A percentile compares a stretch with the other conserved stretches of the same genome.
These are phyloP conservation scores for Hemicrepidius hirtus DNA, from an alignment of 2,888 invertebrate genomes.

Conservation along the genomic window DNA sequence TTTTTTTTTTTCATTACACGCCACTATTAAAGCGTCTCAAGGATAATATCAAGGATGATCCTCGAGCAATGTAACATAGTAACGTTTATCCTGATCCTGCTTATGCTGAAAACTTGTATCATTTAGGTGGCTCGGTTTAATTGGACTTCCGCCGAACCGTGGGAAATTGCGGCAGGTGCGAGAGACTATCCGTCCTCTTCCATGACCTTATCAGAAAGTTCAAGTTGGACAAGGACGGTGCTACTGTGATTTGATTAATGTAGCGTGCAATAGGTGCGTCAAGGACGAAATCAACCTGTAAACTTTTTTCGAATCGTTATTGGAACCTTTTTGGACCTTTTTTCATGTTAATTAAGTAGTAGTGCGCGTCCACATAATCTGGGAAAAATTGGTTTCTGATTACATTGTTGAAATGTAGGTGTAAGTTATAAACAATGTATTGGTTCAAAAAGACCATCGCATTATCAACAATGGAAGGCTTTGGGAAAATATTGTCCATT, in stretches of 20 bases:
- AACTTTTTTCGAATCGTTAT: constrained; percentile 2
- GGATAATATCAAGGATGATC: constrained; percentile 36
- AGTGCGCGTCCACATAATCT: background rate
- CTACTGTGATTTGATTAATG: constrained; percentile 55
- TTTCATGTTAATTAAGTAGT: constrained; percentile 11
- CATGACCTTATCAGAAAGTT: constrained; percentile 26
- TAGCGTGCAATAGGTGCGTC: constrained; percentile 47
- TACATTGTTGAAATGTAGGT: constrained; percentile 1
- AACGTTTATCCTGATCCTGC: constrained; percentile 32
- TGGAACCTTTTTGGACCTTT: constrained; percentile 1
- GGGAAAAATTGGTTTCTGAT: constrained; percentile 1
- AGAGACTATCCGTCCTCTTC: constrained; percentile 26
- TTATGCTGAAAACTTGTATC: constrained; percentile 56
- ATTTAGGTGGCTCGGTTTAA: constrained; percentile 67
- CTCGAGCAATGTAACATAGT: constrained; percentile 22
- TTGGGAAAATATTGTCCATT: constrained; percentile 7
- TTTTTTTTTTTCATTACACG: constrained; percentile 6
- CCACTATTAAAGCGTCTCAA: constrained; percentile 22
- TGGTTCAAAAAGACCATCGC: background rate
- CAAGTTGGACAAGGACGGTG: constrained; percentile 42
- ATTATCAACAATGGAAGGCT: background rate
- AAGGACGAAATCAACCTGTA: constrained; percentile 33
- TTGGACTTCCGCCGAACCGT: constrained; percentile 72
- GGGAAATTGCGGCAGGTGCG: constrained; percentile 70
- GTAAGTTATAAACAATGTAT: constrained; percentile 3